Percentiles rank a stretch among this genome's conserved stretches.
phyloP scores from a whole-genome alignment of 1,140 invertebrate genomes.

The Thrips palmi region DNA sequence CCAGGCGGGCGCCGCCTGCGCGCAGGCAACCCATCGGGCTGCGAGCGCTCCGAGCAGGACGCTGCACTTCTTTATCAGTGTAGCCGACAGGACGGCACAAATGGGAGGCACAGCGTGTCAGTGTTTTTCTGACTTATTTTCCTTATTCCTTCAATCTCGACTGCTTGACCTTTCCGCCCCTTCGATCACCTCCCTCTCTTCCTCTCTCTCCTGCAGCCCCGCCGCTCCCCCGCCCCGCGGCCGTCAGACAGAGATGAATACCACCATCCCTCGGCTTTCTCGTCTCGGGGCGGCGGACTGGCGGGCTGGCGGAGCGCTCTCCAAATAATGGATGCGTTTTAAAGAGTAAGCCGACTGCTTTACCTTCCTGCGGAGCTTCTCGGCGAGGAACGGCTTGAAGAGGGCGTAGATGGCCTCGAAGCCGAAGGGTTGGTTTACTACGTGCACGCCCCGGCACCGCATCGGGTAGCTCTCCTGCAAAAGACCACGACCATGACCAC shows the following conservation, averaged over 20 bases:
- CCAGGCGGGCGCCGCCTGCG: too few relatives aligned
- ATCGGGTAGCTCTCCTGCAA: conserved; percentile 27
- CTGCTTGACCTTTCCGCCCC: too few relatives aligned
- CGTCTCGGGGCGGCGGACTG: background rate
- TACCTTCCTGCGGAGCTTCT: conserved; percentile 23
- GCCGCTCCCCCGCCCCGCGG: too few relatives aligned
- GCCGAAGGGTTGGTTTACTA: conserved; percentile 27
- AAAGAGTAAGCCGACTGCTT: conserved; percentile 8
- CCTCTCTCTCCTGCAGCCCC: background rate
- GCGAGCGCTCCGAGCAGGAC: too few relatives aligned
- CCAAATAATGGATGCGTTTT: background rate
- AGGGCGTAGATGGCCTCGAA: conserved; percentile 27
- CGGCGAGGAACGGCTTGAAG: conserved; percentile 27
- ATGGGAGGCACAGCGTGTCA: too few relatives aligned
- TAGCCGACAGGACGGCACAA: too few relatives aligned
- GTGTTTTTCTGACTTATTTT: too few relatives aligned
- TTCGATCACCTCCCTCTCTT: background rate
- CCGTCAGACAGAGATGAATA: background rate
- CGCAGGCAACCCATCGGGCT: too few relatives aligned
- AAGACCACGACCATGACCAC: background rate
- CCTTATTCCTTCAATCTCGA: too few relatives aligned
- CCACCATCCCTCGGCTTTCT: background rate
- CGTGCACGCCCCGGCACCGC: conserved; percentile 26
- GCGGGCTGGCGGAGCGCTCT: too few relatives aligned
- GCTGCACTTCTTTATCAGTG: too few relatives aligned